Conservation (phyloP, 2,888 invertebrate species). For the Chalcis sispes region DNA sequence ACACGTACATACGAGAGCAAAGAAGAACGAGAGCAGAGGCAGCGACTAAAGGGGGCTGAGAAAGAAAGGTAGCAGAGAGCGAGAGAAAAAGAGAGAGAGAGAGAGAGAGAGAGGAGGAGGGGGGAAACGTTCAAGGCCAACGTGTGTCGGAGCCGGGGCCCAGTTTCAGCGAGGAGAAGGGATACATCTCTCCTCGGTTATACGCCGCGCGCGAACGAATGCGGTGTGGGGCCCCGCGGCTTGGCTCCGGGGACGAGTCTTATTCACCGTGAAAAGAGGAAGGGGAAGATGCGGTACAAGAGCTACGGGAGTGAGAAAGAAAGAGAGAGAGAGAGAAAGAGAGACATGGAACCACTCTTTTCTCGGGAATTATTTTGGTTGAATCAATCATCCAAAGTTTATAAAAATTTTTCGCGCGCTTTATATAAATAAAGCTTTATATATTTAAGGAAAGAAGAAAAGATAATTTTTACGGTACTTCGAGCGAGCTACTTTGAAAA, state of each 20-base stretch:
- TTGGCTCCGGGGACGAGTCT: constrained; percentile 33
- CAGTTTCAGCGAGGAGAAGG: constrained; percentile 33
- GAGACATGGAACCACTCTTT: too few species aligned
- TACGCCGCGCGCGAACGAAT: constrained; percentile 33
- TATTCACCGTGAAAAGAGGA: too few species aligned
- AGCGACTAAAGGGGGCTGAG: constrained; percentile 26
- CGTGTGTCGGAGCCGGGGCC: constrained; percentile 51
- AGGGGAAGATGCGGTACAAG: too few species aligned
- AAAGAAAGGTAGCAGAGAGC: neutral
- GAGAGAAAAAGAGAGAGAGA: too few species aligned
- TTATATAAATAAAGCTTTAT: too few species aligned
- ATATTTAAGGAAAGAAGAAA: too few species aligned
- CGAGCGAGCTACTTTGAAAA: neutral
- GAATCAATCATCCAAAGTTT: too few species aligned
- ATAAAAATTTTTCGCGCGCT: too few species aligned
- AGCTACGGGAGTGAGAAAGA: neutral
- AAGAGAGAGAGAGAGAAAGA: neutral
- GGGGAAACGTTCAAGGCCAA: constrained; percentile 53
- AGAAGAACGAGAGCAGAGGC: constrained; percentile 21
- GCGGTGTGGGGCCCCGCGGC: constrained; percentile 36
- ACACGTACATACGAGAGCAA: neutral
- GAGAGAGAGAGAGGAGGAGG: constrained; percentile 16
- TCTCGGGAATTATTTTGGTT: too few species aligned
- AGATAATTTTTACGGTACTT: too few species aligned
- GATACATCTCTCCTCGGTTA: constrained; percentile 36